Evolutionary conservation across 2,113 vertebrate genomes (phyloP).

Genomic region (Bubalus kerabau): DNA sequence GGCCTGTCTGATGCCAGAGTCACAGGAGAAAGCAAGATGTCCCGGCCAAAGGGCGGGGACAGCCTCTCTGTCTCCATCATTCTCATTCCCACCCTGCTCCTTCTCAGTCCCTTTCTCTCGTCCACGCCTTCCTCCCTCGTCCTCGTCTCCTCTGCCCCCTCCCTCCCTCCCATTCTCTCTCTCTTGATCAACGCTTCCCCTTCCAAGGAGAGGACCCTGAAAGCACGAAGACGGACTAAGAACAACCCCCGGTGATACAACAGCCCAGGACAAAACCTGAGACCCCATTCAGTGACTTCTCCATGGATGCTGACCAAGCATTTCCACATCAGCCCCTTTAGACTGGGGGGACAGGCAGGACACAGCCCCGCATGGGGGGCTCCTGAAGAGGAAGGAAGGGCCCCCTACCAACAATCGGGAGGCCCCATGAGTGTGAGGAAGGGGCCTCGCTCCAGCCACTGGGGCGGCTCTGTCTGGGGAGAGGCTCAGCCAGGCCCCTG

Average conservation of each 20-base stretch:
- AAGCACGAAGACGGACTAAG: background rate
- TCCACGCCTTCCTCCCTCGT: background rate
- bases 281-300: background rate
- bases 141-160: background rate
- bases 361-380: fast-evolving
- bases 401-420: fast-evolving
- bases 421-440: background rate
- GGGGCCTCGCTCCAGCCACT: fast-evolving
- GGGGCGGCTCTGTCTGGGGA: background rate
- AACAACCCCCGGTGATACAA: background rate
- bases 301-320: fast-evolving
- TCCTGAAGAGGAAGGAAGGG: background rate
- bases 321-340: background rate
- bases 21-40: too few relatives aligned
- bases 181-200: background rate
- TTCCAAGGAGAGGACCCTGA: background rate
- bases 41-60: fast-evolving
- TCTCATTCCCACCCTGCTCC: fast-evolving
- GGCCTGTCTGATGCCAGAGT: background rate
- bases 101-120: background rate
- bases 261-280: background rate
- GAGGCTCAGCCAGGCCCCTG: background rate
- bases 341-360: fast-evolving
- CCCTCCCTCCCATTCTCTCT: background rate
- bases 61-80: background rate